A percentile compares a stretch with the other conserved stretches of the same genome.
phyloP scores from a whole-genome alignment of 2,888 invertebrate species.

The Drymonia ruficornis region DNA sequence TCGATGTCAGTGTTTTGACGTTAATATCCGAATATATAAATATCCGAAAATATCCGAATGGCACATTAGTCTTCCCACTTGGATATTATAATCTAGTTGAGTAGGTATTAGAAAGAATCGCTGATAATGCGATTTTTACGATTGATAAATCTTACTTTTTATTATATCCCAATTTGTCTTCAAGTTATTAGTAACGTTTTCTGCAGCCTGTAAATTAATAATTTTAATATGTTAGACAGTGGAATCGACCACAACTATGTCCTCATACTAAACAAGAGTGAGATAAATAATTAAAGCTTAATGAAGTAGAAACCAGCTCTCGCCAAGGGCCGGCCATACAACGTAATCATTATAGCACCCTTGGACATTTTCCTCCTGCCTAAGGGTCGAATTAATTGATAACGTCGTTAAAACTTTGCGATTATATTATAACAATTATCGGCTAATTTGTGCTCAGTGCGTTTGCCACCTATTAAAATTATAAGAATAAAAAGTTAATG shows the following conservation, averaged over 20 bases:
- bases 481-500: not conserved
- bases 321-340: conserved; percentile 33
- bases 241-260: not conserved
- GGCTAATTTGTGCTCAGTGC: conserved; percentile 1
- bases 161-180: no score
- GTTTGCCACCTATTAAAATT: conserved; percentile 4
- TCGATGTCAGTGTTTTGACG: conserved; percentile 17
- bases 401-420: conserved; percentile 46
- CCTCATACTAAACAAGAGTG: not conserved
- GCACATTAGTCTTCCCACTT: conserved; percentile 17
- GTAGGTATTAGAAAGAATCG: not conserved
- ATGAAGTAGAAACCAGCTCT: conserved; percentile 37
- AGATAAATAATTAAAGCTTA: conserved; percentile 34
- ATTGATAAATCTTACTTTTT: not conserved
- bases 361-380: conserved; percentile 42
- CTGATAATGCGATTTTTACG: not conserved
- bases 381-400: conserved; percentile 43
- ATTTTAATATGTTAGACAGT: not conserved
- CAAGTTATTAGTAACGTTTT: no score
- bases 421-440: conserved; percentile 41
- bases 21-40: conserved; percentile 14
- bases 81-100: conserved; percentile 11
- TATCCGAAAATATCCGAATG: conserved; percentile 19
- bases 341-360: conserved; percentile 47
- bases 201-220: not conserved